Percentiles rank a stretch among this genome's conserved stretches.
Conservation (phyloP, 2,888 invertebrate genomes). For the Gibbula magus region DNA sequence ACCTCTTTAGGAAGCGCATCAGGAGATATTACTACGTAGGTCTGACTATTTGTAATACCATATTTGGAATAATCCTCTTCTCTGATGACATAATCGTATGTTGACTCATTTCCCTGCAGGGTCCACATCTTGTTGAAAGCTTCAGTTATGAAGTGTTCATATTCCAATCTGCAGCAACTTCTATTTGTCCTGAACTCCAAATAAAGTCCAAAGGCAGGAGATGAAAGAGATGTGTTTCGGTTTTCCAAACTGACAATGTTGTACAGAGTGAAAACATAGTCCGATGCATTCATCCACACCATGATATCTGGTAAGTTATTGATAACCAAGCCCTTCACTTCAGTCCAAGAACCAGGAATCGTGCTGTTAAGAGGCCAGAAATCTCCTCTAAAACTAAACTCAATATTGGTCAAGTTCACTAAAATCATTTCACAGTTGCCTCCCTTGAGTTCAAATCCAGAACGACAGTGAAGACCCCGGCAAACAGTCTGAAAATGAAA, state of each 20-base stretch:
- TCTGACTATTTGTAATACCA: not conserved
- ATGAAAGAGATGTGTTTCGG: not conserved
- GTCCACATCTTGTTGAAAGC: not conserved
- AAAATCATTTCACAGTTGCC: not conserved
- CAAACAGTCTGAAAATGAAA: not conserved
- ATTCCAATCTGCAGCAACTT: not conserved
- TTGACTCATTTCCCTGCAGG: not conserved
- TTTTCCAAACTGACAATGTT: not conserved
- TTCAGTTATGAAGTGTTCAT: not conserved
- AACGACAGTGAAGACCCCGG: not conserved
- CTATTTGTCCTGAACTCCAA: not conserved
- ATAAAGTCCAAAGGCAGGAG: not conserved
- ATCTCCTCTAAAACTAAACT: not conserved
- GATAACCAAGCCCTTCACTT: not conserved
- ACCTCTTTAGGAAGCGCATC: not conserved
- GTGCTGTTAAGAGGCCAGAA: not conserved
- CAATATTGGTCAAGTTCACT: not conserved
- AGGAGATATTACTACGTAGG: not conserved
- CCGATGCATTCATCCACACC: not conserved
- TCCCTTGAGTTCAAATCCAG: not conserved
- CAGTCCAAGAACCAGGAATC: not conserved
- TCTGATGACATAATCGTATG: not conserved
- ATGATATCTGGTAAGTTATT: not conserved
- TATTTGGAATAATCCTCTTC: not conserved
- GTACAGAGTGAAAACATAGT: not conserved